These are phyloP conservation scores for Platynereis dumerilii DNA, from an alignment of 2,888 invertebrate genomes.

Conservation along the genomic window DNA sequence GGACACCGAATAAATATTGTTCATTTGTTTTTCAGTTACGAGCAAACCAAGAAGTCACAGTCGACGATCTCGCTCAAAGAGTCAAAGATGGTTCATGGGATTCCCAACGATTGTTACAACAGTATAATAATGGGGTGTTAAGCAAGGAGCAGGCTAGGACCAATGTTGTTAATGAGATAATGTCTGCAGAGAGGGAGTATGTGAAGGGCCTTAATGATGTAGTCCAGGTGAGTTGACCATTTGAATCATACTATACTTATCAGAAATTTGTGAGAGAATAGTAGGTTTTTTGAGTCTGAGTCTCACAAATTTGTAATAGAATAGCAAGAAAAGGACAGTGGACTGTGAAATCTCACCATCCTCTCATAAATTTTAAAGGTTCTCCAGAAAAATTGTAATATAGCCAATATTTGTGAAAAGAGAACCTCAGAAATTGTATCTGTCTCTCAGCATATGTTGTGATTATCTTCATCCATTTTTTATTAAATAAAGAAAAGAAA, in stretches of 20 bases:
- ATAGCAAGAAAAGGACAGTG: too few species aligned
- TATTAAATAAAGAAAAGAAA: too few species aligned
- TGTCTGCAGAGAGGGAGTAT: conserved; percentile 84
- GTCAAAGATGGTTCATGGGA: conserved; percentile 37
- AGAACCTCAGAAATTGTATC: too few species aligned
- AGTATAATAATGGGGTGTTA: conserved; percentile 69
- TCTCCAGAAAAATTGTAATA: too few species aligned
- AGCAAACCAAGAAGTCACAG: conserved; percentile 73
- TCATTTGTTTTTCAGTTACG: conserved; percentile 69
- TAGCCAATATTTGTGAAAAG: too few species aligned
- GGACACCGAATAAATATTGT: too few species aligned
- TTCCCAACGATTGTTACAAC: conserved; percentile 40
- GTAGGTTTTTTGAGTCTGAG: background rate
- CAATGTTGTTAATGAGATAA: conserved; percentile 81
- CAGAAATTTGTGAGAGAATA: too few species aligned
- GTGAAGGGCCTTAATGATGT: conserved; percentile 76
- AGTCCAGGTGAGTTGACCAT: conserved; percentile 63
- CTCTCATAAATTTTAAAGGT: too few species aligned
- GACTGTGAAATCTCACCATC: too few species aligned
- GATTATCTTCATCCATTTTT: too few species aligned
- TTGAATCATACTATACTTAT: too few species aligned
- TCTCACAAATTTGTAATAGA: background rate
- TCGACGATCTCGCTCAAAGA: conserved; percentile 63
- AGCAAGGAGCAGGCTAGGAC: conserved; percentile 68
- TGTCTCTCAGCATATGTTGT: too few species aligned